Conservation (phyloP, 2,113 vertebrate species). For the Narcine bancroftii region DNA sequence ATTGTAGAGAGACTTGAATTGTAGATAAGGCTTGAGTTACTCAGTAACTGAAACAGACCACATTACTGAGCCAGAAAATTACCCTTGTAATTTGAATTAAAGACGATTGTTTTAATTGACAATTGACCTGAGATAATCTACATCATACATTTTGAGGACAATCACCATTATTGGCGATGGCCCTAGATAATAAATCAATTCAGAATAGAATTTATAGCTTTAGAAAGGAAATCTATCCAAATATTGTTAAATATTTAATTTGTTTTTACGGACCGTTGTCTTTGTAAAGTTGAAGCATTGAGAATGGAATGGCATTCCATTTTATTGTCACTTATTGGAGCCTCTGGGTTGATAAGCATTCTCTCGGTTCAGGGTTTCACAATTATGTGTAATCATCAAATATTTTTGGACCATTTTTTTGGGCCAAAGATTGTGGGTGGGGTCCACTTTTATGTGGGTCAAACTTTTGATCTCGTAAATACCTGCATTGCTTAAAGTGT, state of each 20-base stretch:
- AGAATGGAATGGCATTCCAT: neutral
- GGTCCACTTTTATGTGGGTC: too few species aligned
- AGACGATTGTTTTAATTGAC: slow-evolving; percentile 17
- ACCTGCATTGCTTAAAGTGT: too few species aligned
- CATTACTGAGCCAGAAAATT: slow-evolving; percentile 16
- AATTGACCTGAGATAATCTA: slow-evolving; percentile 20
- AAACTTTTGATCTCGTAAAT: too few species aligned
- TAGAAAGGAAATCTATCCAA: neutral
- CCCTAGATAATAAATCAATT: neutral
- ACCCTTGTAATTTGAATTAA: slow-evolving; percentile 7
- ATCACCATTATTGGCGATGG: neutral
- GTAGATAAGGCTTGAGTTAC: slow-evolving; percentile 15
- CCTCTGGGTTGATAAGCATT: too few species aligned
- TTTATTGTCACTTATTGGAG: neutral
- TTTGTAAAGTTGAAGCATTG: neutral
- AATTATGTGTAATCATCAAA: too few species aligned
- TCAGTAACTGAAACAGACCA: neutral
- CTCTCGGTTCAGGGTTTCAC: too few species aligned
- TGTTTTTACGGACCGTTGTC: neutral
- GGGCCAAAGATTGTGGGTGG: too few species aligned
- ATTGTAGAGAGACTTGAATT: neutral
- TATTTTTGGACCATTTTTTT: too few species aligned
- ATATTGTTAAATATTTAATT: slow-evolving; percentile 17
- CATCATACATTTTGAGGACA: neutral
- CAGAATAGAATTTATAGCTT: neutral